Conservation (phyloP, 2,888 invertebrate genomes). For the Dastarcus helophoroides region DNA sequence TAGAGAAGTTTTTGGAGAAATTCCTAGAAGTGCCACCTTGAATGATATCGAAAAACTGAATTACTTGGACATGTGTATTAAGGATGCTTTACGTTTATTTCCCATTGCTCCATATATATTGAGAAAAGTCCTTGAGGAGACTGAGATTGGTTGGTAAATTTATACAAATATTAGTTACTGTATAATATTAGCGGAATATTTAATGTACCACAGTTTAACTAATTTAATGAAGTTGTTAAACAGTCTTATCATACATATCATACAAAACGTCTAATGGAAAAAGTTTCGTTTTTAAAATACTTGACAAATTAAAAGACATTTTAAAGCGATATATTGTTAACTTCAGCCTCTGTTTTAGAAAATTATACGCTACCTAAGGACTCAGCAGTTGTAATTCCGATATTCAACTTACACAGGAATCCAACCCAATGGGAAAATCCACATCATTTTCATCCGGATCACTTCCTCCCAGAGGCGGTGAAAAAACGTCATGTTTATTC, state of each 20-base stretch:
- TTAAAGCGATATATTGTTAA: too few relatives aligned
- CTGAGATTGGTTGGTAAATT: conserved; percentile 19
- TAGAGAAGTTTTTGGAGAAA: conserved; percentile 19
- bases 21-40: conserved; percentile 13
- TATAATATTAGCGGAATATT: too few relatives aligned
- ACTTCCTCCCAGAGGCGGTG: conserved; percentile 27
- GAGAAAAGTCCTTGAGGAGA: conserved; percentile 21
- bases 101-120: conserved; percentile 27
- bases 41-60: conserved; percentile 21
- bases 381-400: conserved; percentile 21
- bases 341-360: conserved; percentile 16
- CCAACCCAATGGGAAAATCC: conserved; percentile 25
- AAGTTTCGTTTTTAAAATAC: too few relatives aligned
- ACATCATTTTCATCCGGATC: conserved; percentile 28
- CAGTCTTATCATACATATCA: too few relatives aligned
- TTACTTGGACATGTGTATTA: conserved; percentile 28
- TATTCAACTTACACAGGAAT: conserved; percentile 25
- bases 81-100: conserved; percentile 25
- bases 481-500: conserved; percentile 22
- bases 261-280: too few relatives aligned
- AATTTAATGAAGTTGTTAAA: too few relatives aligned
- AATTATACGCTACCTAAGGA: conserved; percentile 21
- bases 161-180: too few relatives aligned
- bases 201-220: too few relatives aligned
- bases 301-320: too few relatives aligned